Conservation (phyloP, 2,888 invertebrate genomes). For the Agrochola lychnidis region DNA sequence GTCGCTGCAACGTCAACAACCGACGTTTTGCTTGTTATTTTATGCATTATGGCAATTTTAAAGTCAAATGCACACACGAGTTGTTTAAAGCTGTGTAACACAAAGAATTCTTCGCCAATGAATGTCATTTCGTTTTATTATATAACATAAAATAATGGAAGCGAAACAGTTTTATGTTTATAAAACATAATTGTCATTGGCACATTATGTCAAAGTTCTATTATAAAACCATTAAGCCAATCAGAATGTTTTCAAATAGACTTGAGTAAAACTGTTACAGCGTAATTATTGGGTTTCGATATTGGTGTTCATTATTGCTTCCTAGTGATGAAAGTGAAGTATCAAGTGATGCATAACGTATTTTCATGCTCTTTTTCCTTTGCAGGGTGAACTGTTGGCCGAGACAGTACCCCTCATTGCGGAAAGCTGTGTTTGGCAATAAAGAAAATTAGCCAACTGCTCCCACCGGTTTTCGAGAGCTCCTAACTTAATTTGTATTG, state of each 20-base stretch:
- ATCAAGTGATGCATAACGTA: conserved; percentile 53
- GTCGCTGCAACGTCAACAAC: conserved; percentile 7
- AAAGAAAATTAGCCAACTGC: conserved; percentile 19
- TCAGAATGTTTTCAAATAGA: neutral
- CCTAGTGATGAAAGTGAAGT: conserved; percentile 45
- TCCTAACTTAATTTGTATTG: conserved; percentile 28
- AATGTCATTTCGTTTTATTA: conserved; percentile 19
- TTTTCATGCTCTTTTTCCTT: conserved; percentile 58
- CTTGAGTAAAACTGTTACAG: conserved; percentile 18
- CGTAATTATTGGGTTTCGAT: conserved; percentile 43
- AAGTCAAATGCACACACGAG: conserved; percentile 11
- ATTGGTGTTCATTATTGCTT: conserved; percentile 50
- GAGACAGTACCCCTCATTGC: conserved; percentile 16
- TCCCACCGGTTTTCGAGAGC: neutral
- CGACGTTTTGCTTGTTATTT: conserved; percentile 36
- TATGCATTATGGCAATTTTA: conserved; percentile 31
- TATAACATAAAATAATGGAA: conserved; percentile 25
- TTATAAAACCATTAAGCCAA: conserved; percentile 1
- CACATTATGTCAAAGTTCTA: conserved; percentile 11
- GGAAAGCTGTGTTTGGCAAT: conserved; percentile 35
- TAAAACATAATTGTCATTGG: conserved; percentile 27
- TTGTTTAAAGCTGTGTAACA: conserved; percentile 6
- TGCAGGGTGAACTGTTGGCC: conserved; percentile 42
- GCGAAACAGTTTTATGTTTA: conserved; percentile 13
- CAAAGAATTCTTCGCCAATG: conserved; percentile 16